Evolutionary conservation across 2,113 vertebrate genomes (phyloP), one percentile per base, ranked within the genome.

Genomic region (Psephotus haematonotus): DNA sequence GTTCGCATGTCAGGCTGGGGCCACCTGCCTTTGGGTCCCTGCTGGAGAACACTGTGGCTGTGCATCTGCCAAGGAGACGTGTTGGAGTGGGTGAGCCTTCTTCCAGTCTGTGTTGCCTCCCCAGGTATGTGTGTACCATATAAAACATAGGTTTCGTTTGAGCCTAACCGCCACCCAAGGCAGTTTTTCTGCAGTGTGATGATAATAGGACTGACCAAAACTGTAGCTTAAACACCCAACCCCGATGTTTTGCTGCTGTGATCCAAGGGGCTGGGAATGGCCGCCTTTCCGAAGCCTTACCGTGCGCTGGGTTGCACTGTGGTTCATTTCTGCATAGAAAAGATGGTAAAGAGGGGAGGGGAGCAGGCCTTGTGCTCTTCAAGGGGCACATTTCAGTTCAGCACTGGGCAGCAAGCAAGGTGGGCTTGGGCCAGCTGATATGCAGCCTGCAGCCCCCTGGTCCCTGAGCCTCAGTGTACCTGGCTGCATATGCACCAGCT

Each of bases 191-290:
- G 86, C 78, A 89, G 18, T 0, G 6, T 28, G 64, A 39, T 97
- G 96, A 97, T 98, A 98, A 97, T 86, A 77, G 69, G 63, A 64
- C 68, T 84, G 94, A 95, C 72, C 78, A 78, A 97, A 96, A 96
- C 81, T 41, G 76, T 71, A 96, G 50, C 75, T 93, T 53, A 85
- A 96, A 87, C 85, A 91, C 82, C 60, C 93, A 91, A 4, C 69
- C 85, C 93, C 1, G 5, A 90, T 0, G 1, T 82, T 93, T 94
- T 88, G 76, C 76, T 3, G 19, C 64, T 78, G 88, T 25, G 78
- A 57, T 44, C 22, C 6, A 11, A 82, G 65, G 80, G 47, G 44
- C 37, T 96, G 81, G n/a, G 44, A 74, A 81, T 9, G 16, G 35
- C 31, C 7, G 11, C 24, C 72, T 86, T 85, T 77, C 35, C 39